phyloP scores from a whole-genome alignment of 2,113 vertebrate species.

The Acanthochromis polyacanthus region DNA sequence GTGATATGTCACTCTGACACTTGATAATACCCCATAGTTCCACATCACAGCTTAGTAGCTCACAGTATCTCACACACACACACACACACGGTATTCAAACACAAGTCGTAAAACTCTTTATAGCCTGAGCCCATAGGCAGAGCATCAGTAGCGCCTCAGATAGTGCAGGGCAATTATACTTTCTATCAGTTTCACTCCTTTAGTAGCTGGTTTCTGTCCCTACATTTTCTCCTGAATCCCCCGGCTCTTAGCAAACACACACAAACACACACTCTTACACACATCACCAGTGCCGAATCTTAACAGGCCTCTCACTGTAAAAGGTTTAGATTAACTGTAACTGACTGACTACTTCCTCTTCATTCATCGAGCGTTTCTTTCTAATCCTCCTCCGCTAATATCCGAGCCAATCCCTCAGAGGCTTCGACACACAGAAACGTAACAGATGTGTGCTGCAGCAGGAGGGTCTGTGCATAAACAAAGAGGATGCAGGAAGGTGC shows the following conservation, averaged over 20 bases:
- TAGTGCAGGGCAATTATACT: conserved; percentile 52
- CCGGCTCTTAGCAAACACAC: conserved; percentile 29
- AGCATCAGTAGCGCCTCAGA: conserved; percentile 43
- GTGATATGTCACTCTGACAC: conserved; percentile 83
- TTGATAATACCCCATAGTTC: conserved; percentile 77
- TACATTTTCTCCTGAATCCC: conserved; percentile 34
- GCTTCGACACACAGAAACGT: conserved; percentile 19
- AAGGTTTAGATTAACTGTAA: conserved; percentile 65
- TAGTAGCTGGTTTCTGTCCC: conserved; percentile 38
- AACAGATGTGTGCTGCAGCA: conserved; percentile 2
- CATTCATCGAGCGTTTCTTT: conserved; percentile 56
- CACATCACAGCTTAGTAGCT: conserved; percentile 63
- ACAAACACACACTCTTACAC: background rate
- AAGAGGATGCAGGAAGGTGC: conserved; percentile 12
- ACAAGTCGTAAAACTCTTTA: conserved; percentile 52
- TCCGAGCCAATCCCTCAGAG: conserved; percentile 36
- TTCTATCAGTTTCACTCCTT: conserved; percentile 56
- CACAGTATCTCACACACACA: conserved; percentile 22
- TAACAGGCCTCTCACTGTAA: conserved; percentile 41
- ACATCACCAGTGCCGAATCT: conserved; percentile 25
- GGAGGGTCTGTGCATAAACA: conserved; percentile 7
- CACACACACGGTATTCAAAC: conserved; percentile 42
- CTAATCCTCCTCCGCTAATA: conserved; percentile 49
- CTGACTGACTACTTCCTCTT: conserved; percentile 57
- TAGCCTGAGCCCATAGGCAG: conserved; percentile 37